These are phyloP conservation scores for Sialia sialis DNA, from an alignment of 2,113 vertebrate genomes.

Conservation along the genomic window DNA sequence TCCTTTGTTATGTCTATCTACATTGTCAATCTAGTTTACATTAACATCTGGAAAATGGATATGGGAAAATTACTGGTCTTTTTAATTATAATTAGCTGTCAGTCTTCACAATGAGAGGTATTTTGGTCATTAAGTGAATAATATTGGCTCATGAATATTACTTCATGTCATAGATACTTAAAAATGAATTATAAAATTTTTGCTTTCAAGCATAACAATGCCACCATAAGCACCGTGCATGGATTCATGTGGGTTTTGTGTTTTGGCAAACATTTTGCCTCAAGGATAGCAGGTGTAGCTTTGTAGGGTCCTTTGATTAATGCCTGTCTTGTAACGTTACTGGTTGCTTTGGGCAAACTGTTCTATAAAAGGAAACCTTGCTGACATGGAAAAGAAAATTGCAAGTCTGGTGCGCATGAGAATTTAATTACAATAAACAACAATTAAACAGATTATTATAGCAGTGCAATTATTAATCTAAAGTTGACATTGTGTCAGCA, in stretches of 20 bases:
- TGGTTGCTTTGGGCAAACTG: constrained; percentile 36
- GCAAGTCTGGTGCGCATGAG: constrained; percentile 30
- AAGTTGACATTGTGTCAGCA: constrained; percentile 57
- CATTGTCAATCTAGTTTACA: constrained; percentile 17
- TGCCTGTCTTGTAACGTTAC: not conserved
- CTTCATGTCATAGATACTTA: not conserved
- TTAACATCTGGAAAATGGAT: constrained; percentile 52
- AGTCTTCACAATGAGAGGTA: constrained; percentile 36
- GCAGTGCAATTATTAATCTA: constrained; percentile 51
- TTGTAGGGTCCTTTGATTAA: not conserved
- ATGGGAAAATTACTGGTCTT: constrained; percentile 40
- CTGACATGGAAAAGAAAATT: constrained; percentile 64
- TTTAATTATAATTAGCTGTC: constrained; percentile 63
- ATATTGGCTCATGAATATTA: constrained; percentile 35
- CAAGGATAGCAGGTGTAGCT: constrained; percentile 1
- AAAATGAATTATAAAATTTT: not conserved
- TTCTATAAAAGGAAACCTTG: constrained; percentile 53
- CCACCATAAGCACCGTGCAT: not conserved
- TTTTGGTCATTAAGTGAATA: constrained; percentile 38
- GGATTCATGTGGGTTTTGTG: not conserved
- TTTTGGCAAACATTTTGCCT: constrained; percentile 30
- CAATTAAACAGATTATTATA: constrained; percentile 71
- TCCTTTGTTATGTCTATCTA: constrained; percentile 53
- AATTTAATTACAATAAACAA: constrained; percentile 72
- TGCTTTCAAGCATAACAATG: not conserved